Conservation (phyloP, 2,888 invertebrate species). For the Andrena praecox region DNA sequence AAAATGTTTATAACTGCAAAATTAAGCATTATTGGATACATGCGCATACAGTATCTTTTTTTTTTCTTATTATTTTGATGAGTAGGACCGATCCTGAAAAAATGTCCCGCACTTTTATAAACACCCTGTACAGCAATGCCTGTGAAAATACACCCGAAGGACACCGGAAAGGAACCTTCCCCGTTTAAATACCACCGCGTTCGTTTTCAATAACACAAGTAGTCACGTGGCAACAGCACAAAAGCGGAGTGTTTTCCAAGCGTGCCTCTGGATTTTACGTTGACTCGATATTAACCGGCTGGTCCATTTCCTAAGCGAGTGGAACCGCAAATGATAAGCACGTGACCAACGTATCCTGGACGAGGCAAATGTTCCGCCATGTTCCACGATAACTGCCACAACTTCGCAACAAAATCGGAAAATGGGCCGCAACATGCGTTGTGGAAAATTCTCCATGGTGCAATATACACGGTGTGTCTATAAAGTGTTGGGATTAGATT, state of each 20-base stretch:
- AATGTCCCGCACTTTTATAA: too few species aligned
- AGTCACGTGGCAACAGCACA: background rate
- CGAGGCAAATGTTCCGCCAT: background rate
- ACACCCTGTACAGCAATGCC: background rate
- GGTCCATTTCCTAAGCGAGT: background rate
- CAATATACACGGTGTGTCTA: background rate
- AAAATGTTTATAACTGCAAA: too few species aligned
- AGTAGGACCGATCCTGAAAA: too few species aligned
- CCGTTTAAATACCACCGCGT: background rate
- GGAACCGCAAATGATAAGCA: slow-evolving; percentile 19
- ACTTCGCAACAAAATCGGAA: background rate
- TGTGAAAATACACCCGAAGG: background rate
- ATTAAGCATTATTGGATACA: too few species aligned
- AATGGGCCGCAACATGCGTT: background rate
- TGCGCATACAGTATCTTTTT: too few species aligned
- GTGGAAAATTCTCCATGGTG: background rate
- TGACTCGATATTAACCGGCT: background rate
- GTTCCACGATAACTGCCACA: background rate
- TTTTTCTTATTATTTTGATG: too few species aligned
- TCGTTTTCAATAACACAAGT: slow-evolving; percentile 14
- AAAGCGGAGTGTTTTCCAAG: slow-evolving; percentile 27
- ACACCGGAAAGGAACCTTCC: background rate
- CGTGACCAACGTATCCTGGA: background rate
- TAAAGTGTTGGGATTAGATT: background rate
- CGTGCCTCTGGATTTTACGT: slow-evolving; percentile 25